Evolutionary conservation across 2,888 invertebrate genomes (phyloP), one percentile per base, ranked within the genome.

Genomic region (Drosophila acutilabella): DNA sequence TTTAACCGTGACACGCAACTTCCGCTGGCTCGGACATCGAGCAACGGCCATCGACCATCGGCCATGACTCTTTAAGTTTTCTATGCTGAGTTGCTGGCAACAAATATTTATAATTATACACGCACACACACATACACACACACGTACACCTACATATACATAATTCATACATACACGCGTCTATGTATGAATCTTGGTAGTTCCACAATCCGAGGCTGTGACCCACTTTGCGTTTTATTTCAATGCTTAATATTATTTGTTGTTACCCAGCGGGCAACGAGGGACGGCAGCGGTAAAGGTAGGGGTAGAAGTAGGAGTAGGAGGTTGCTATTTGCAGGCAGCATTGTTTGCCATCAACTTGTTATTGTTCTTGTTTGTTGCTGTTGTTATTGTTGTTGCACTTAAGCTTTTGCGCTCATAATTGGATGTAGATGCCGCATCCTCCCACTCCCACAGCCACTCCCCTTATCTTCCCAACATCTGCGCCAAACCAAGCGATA

Each of bases 191-290:
- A 36, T 8, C 50, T 50, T 33, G 13, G 36, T n/a, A 42, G 64
- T 13, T 42, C 61, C 70, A 65, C 69, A 68, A 76, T 56, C 67
- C 80, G 67, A 88, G 85, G 70, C 76, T 73, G 71, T 89, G 90
- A 90, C 91, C 91, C 80, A 89, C 79, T 89, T 88, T 68, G 68
- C 47, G 71, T 74, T 80, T 80, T 81, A 77, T 74, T 85, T 79
- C 75, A 81, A 75, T 79, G 80, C 75, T 79, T 89, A 81, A 79
- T 81, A 78, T 75, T 81, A 81, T 84, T 83, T 70, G 74, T 83
- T 68, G 72, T 64, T 71, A 36, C 36, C 36, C 57, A 67, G 71
- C 14, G 2, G 30, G 5, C 0, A 16, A 18, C 4, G n/a, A 18
- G 8, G 13, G 23, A 2, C 6, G 23, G 40, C 10, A 40, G 30